Conservation (phyloP, 2,113 vertebrate species). For the Oryzias javanicus region DNA sequence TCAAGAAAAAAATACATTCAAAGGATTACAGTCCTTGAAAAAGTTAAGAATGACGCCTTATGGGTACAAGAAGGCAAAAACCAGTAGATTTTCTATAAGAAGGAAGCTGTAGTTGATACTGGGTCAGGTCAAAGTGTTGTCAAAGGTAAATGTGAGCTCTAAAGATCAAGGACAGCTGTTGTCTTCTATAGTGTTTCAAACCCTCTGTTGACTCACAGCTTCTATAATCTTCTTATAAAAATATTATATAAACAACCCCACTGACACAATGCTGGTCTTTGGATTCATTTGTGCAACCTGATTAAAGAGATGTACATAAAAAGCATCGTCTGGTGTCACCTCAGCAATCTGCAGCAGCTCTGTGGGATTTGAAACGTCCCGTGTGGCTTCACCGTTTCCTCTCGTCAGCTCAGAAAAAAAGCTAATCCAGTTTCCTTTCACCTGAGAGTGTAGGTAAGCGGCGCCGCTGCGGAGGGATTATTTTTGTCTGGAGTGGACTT, state of each 20-base stretch:
- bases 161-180: conserved; percentile 52
- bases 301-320: conserved; percentile 65
- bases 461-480: conserved; percentile 34
- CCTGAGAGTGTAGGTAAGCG: conserved; percentile 49
- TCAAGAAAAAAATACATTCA: background rate
- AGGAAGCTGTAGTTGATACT: background rate
- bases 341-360: conserved; percentile 22
- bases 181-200: conserved; percentile 31
- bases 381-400: conserved; percentile 43
- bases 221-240: conserved; percentile 68
- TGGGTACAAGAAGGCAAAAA: background rate
- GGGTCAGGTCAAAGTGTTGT: conserved; percentile 46
- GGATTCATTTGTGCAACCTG: conserved; percentile 15
- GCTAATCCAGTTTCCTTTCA: conserved; percentile 56
- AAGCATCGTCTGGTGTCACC: conserved; percentile 54
- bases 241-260: conserved; percentile 49
- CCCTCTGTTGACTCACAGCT: conserved; percentile 47
- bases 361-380: conserved; percentile 43
- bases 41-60: background rate
- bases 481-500: conserved; percentile 63
- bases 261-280: conserved; percentile 15
- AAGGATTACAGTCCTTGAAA: too few species aligned
- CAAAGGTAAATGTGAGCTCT: conserved; percentile 48
- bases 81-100: background rate
- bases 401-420: conserved; percentile 45